phyloP scores from a whole-genome alignment of 2,113 vertebrate genomes.

The Natator depressus region DNA sequence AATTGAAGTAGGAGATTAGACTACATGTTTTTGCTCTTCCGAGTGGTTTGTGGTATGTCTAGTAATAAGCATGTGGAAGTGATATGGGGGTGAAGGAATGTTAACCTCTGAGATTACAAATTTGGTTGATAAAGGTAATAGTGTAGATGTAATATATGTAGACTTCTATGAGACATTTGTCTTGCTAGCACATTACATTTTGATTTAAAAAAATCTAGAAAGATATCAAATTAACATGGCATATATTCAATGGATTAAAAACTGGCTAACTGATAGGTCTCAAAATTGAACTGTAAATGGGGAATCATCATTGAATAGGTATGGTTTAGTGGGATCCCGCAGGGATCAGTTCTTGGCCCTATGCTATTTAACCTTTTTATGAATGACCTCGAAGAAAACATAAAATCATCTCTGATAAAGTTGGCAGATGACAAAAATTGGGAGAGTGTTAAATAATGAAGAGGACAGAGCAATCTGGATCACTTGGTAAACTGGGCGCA shows the following conservation, averaged over 20 bases:
- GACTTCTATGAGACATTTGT: not conserved
- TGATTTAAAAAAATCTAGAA: not conserved
- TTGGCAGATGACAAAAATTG: not conserved
- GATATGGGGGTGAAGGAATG: not conserved
- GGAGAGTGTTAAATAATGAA: not conserved
- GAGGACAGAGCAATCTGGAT: not conserved
- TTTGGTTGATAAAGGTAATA: not conserved
- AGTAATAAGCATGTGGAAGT: accelerated
- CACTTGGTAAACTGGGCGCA: not conserved
- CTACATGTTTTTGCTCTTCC: not conserved
- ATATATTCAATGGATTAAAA: not conserved
- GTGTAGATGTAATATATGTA: not conserved
- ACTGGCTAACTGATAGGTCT: not conserved
- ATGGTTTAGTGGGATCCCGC: not conserved
- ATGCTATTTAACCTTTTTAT: not conserved
- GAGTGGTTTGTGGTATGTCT: not conserved
- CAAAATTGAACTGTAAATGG: not conserved
- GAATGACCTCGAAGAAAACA: not conserved
- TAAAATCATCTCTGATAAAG: not conserved
- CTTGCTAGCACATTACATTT: not conserved
- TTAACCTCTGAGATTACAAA: not conserved
- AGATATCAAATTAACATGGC: not conserved
- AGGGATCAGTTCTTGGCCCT: not conserved
- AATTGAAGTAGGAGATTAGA: not conserved
- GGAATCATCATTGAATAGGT: not conserved